A percentile compares a stretch with the other conserved stretches of the same genome.
phyloP scores from a whole-genome alignment of 1,140 invertebrate species.

The Ceratitis capitata region DNA sequence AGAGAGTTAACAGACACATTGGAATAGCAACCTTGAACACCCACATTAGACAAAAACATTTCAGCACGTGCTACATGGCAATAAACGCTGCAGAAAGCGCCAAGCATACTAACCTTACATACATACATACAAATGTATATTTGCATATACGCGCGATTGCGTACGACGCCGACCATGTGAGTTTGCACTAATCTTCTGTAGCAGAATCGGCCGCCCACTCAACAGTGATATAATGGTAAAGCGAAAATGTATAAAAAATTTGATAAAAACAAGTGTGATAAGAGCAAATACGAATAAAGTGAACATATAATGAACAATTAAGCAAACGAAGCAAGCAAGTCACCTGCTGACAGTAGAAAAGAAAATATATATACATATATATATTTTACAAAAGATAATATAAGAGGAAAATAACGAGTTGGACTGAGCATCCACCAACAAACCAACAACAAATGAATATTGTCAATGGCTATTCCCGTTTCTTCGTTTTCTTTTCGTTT shows the following conservation, averaged over 20 bases:
- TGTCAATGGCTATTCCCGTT: neutral
- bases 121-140: no score
- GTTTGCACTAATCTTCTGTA: neutral
- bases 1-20: no score
- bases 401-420: neutral
- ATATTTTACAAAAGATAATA: no score
- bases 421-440: neutral
- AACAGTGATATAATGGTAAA: neutral
- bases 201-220: neutral
- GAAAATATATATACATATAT: no score
- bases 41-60: no score
- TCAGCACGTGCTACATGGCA: neutral
- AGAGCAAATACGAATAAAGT: no score
- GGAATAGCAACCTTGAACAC: neutral
- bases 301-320: no score
- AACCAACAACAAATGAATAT: neutral
- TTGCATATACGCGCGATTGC: no score
- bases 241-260: neutral
- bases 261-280: neutral
- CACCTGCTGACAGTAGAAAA: neutral
- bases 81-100: neutral
- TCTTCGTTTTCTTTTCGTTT: neutral
- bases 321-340: neutral
- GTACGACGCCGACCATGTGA: neutral
- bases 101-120: no score